Base-by-base conservation (phyloP, 1,140 invertebrate genomes). In the Centruroides sculpturatus region DNA sequence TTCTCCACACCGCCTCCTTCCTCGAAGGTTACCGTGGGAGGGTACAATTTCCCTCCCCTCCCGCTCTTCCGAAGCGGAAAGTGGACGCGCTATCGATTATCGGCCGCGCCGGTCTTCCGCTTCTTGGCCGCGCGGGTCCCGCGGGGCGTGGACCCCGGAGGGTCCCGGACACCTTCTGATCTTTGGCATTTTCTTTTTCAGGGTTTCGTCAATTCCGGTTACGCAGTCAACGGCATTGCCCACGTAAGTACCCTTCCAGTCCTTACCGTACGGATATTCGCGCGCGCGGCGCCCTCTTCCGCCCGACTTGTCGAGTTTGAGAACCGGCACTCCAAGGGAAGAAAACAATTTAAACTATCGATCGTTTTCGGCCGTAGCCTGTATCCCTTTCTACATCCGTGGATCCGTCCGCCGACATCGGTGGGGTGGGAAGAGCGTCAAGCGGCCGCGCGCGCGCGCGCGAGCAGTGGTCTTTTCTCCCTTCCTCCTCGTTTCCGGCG, bases 191-290 rank as follows among this genome's bases (percentile, higher is more conserved):
- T 73, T 66, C 72, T 65, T 73, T 81, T 79, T 64, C 75, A 88
- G 85, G 91, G 91, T 70, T 94, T 94, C 78, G 90, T 94, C 66
- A 94, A 93, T 82, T 94, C 92, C 71, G 92, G 92, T 65, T 96
- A 95, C 76, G 89, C 90, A 70, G 90, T 96, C 64, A 96, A 96
- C 77, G 92, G 92, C 68, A 93, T 96, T 71, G 87, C 88, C 71
- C 92, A 92, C 79, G 86, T 89, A 80, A 87, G 85, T 85, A 74
- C 9, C 3, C 4, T 55, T 51, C 13, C 12, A 34, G 13, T 23
- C 5, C 0, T n/a, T n/a, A 23, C 5, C 23, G 6, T 51, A 23
- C 1, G 23, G 23, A 23, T 23, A 23, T 23, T 23, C 23, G 23
- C 23, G 23, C 23, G 49, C 3, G 12, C 49, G 23, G 23, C 23